Evolutionary conservation across 2,113 vertebrate genomes (phyloP).

Genomic region (Piprites chloris): DNA sequence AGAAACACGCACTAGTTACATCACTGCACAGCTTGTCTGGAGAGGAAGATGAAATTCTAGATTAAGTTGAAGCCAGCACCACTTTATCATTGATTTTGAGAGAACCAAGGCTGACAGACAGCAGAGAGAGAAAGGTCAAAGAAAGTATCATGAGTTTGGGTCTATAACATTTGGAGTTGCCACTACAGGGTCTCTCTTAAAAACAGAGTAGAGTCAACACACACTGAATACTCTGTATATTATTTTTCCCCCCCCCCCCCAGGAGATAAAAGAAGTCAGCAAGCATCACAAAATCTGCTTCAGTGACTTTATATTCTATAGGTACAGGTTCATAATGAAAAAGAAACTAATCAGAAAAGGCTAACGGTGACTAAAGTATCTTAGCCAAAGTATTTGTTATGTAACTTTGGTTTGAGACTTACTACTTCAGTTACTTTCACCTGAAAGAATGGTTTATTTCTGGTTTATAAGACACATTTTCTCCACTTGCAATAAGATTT

Average conservation of each 20-base stretch:
- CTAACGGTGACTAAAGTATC: background rate
- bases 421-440: background rate
- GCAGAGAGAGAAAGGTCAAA: background rate
- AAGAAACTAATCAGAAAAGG: background rate
- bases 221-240: background rate
- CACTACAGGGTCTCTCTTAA: background rate
- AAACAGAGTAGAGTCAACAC: background rate
- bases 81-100: background rate
- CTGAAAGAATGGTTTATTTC: background rate
- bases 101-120: background rate
- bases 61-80: background rate
- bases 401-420: background rate
- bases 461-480: background rate
- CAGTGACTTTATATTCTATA: background rate
- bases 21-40: background rate
- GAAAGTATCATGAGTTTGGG: background rate
- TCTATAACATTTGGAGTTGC: background rate
- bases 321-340: background rate
- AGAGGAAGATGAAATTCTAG: background rate
- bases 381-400: background rate
- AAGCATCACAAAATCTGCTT: background rate
- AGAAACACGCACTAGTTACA: background rate
- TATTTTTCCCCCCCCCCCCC: background rate
- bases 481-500: background rate
- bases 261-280: background rate